Evolutionary conservation across 2,888 invertebrate species (phyloP).

Genomic region (Phania funesta): DNA sequence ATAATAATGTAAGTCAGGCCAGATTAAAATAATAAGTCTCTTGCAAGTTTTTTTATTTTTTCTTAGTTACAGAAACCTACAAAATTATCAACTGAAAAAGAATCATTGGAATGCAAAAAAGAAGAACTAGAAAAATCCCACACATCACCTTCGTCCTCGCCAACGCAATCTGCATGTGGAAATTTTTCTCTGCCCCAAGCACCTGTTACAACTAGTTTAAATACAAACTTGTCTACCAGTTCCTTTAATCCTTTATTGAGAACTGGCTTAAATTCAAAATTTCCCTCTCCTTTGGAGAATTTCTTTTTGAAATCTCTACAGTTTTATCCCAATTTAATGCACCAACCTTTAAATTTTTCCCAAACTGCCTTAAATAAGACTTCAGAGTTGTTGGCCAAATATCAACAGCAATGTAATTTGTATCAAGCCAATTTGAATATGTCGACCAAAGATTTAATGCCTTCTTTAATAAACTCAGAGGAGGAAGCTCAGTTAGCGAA

Average conservation of each 20-base stretch:
- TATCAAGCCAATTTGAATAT: conserved; percentile 73
- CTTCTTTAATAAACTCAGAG: conserved; percentile 33
- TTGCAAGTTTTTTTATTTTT: background rate
- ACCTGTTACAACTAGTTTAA: conserved; percentile 45
- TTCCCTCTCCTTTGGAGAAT: conserved; percentile 78
- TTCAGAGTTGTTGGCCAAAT: conserved; percentile 78
- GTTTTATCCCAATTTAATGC: conserved; percentile 79
- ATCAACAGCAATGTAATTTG: conserved; percentile 79
- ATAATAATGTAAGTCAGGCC: conserved; percentile 84
- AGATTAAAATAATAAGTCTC: background rate
- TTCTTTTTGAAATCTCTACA: conserved; percentile 80
- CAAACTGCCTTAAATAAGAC: conserved; percentile 80
- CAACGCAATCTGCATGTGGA: conserved; percentile 21
- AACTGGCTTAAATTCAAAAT: conserved; percentile 71
- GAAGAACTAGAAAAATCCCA: conserved; percentile 66
- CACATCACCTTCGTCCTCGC: conserved; percentile 70
- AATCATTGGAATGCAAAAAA: conserved; percentile 60
- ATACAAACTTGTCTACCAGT: conserved; percentile 64
- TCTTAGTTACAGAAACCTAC: conserved; percentile 64
- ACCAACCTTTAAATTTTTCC: conserved; percentile 80
- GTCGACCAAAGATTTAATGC: conserved; percentile 63
- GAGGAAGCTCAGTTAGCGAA: conserved; percentile 72
- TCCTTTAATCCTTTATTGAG: conserved; percentile 59
- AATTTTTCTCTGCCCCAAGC: conserved; percentile 48
- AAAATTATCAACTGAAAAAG: conserved; percentile 62